A percentile compares a stretch with the other conserved stretches of the same genome.
Evolutionary conservation across 2,113 vertebrate genomes (phyloP).

Genomic region (Tupaia chinensis): DNA sequence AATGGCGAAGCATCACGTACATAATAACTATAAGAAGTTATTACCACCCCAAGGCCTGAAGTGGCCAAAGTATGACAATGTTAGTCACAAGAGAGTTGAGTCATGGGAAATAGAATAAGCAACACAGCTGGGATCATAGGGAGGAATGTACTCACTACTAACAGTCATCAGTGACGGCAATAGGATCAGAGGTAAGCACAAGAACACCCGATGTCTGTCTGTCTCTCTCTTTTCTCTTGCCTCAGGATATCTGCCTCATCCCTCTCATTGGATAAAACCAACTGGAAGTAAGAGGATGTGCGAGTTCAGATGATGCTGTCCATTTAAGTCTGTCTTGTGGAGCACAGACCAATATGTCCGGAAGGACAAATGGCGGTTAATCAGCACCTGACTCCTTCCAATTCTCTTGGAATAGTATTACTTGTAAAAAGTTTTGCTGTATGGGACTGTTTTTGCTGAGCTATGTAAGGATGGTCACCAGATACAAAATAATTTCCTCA

Average conservation of each 20-base stretch:
- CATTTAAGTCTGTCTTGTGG: background rate
- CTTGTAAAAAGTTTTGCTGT: background rate
- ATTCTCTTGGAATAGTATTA: background rate
- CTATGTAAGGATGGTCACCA: conserved; percentile 5
- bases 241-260: background rate
- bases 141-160: background rate
- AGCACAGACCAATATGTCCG: background rate
- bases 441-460: background rate
- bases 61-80: background rate
- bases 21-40: background rate
- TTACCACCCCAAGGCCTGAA: background rate
- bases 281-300: background rate
- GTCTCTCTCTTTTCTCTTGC: background rate
- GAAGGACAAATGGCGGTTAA: background rate
- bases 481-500: conserved; percentile 54
- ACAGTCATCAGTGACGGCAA: background rate
- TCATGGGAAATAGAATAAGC: background rate
- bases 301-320: background rate
- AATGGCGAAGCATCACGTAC: background rate
- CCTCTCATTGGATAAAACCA: background rate
- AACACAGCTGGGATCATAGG: background rate
- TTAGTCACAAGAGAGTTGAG: background rate
- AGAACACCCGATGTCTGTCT: background rate
- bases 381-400: background rate
- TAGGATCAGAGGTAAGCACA: background rate